Conservation (phyloP, 2,113 vertebrate genomes). For the Crotalus viridis region DNA sequence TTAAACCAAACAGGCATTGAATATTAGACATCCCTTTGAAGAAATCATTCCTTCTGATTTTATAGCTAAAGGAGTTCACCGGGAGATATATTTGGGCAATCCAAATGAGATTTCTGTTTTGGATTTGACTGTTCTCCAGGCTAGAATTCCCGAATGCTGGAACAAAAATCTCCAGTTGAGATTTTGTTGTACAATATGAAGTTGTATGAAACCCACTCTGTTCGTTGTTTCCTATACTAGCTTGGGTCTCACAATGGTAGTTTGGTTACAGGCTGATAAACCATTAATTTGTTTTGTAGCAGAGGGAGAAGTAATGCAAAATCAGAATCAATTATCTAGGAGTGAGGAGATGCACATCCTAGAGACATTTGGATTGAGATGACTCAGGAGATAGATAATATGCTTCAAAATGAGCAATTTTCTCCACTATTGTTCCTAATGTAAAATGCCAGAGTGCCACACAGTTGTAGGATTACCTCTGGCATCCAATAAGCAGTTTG, state of each 20-base stretch:
- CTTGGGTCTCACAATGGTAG: background rate
- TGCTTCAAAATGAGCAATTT: slow-evolving; percentile 60
- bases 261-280: slow-evolving; percentile 36
- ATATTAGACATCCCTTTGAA: background rate
- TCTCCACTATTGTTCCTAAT: slow-evolving; percentile 33
- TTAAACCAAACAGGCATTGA: background rate
- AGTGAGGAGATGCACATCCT: slow-evolving; percentile 38
- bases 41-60: background rate
- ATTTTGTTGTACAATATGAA: background rate
- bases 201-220: background rate
- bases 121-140: background rate
- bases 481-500: slow-evolving; percentile 10
- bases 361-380: slow-evolving; percentile 34
- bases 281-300: slow-evolving; percentile 39
- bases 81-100: background rate
- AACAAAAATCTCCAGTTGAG: background rate
- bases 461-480: background rate
- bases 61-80: background rate
- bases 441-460: slow-evolving; percentile 12
- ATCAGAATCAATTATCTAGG: slow-evolving; percentile 44
- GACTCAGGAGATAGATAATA: slow-evolving; percentile 42
- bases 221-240: background rate
- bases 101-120: background rate
- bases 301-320: slow-evolving; percentile 41
- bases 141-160: background rate